These are phyloP conservation scores for Arenaria interpres DNA, from an alignment of 2,113 vertebrate species.

Conservation along the genomic window DNA sequence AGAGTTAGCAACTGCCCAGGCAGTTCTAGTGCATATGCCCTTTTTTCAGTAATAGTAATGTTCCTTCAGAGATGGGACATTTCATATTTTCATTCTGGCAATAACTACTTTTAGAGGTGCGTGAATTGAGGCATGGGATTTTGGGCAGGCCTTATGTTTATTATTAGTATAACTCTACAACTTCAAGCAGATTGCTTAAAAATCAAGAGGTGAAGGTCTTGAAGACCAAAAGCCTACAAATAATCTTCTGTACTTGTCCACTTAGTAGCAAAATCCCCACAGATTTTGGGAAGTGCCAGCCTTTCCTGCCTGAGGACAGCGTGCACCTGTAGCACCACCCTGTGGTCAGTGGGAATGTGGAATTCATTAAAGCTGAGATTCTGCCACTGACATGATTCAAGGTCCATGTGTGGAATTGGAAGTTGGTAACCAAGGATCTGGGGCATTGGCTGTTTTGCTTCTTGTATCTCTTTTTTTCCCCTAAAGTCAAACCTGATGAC, in stretches of 20 bases:
- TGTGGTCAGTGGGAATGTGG: not conserved
- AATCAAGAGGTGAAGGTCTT: not conserved
- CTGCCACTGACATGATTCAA: accelerated
- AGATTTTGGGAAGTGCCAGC: not conserved
- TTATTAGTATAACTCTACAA: not conserved
- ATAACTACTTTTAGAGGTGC: not conserved
- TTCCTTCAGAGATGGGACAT: not conserved
- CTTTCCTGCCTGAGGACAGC: not conserved
- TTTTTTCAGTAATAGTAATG: not conserved
- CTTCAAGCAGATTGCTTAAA: not conserved
- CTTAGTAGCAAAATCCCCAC: not conserved
- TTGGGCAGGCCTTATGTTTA: not conserved
- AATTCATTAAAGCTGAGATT: not conserved
- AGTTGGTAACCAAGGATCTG: not conserved
- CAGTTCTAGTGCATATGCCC: not conserved
- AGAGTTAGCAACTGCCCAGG: not conserved
- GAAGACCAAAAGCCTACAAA: not conserved
- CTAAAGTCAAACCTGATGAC: not conserved
- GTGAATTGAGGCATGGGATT: not conserved
- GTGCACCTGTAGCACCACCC: conserved; percentile 5
- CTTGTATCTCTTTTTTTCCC: not conserved
- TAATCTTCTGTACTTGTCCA: not conserved
- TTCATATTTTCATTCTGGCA: not conserved
- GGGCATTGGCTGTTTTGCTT: not conserved
- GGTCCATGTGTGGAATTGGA: not conserved